Evolutionary conservation across 2,113 vertebrate species (phyloP).

Genomic region (Poeciliopsis retropinna): DNA sequence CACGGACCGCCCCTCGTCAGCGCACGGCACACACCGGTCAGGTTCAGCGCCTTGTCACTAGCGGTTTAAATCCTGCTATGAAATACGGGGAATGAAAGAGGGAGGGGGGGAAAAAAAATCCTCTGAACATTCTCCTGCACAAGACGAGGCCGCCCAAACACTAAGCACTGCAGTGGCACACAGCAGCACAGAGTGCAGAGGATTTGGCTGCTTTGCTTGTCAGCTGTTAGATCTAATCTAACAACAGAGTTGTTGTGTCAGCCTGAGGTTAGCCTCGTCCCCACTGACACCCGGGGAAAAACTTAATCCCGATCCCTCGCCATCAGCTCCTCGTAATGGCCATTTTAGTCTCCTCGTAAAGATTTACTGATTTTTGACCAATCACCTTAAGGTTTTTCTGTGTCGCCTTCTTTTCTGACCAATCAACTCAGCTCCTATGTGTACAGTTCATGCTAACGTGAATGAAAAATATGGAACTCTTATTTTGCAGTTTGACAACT

Average conservation of each 20-base stretch:
- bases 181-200: constrained; percentile 34
- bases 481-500: too few species aligned
- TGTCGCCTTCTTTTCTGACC: too few species aligned
- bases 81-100: neutral
- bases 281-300: constrained; percentile 38
- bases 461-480: too few species aligned
- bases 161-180: constrained; percentile 32
- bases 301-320: constrained; percentile 53
- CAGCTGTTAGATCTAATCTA: constrained; percentile 68
- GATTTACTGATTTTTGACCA: neutral
- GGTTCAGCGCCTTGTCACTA: constrained; percentile 47
- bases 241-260: constrained; percentile 55
- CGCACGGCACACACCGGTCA: constrained; percentile 22
- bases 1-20: constrained; percentile 14
- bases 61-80: constrained; percentile 38
- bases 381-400: too few species aligned
- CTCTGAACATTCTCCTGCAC: neutral
- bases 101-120: neutral
- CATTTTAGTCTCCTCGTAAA: constrained; percentile 18
- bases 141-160: constrained; percentile 27
- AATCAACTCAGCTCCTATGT: too few species aligned
- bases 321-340: constrained; percentile 10
- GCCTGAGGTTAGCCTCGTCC: constrained; percentile 31
- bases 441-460: too few species aligned
- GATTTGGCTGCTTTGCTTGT: constrained; percentile 65